Percentiles rank a stretch among this genome's conserved stretches.
These are phyloP conservation scores for Vultur gryphus DNA, from an alignment of 2,797 vertebrate genomes.

Conservation along the genomic window DNA sequence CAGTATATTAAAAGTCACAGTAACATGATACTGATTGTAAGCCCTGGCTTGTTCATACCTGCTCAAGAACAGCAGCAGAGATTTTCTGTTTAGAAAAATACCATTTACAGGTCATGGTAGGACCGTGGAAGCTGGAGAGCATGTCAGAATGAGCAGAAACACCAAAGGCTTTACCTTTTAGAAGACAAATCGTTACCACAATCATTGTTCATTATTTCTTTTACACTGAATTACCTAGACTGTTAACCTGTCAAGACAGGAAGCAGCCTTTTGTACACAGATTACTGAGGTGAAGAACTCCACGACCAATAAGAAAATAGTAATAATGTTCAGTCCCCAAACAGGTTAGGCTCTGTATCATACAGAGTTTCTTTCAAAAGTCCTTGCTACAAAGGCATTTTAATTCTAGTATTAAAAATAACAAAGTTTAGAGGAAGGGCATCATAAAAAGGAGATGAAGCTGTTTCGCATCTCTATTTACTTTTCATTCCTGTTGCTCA, in stretches of 20 bases:
- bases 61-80: background rate
- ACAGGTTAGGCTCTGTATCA: background rate
- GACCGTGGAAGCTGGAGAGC: background rate
- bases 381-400: background rate
- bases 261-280: background rate
- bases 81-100: background rate
- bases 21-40: background rate
- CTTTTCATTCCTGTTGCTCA: background rate
- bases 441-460: background rate
- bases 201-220: background rate
- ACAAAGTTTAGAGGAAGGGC: background rate
- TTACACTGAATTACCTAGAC: background rate
- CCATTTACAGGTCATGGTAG: background rate
- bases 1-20: background rate
- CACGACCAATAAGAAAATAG: accelerated
- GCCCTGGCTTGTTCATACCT: background rate
- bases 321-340: background rate
- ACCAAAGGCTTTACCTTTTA: background rate
- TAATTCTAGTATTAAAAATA: background rate
- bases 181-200: background rate
- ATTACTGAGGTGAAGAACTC: background rate
- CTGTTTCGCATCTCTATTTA: background rate
- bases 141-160: background rate
- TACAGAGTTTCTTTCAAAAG: background rate
- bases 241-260: background rate